Base-by-base conservation (phyloP, 2,888 invertebrate species). In the Sialis lutaria region DNA sequence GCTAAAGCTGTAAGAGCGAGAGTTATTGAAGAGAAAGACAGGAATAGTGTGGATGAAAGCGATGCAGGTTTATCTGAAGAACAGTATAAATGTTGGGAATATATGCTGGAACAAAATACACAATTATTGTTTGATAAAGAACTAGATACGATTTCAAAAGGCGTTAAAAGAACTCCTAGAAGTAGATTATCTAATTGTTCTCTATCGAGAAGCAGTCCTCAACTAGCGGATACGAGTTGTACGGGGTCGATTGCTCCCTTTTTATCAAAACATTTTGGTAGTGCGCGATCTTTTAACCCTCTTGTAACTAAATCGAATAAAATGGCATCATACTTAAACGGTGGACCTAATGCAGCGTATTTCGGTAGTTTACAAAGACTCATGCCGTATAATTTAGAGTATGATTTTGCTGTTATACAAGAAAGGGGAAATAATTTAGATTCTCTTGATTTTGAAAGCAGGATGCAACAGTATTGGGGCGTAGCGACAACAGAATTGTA, bases 1-100 rank as follows among this genome's bases (percentile, higher is more conserved):
- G 77, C 77, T 0, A 68, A 75, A 57, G 77, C 77, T 0, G 70
- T 79, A 39, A 63, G 77, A 31, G 76, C 77, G 0, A 64, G 73
- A 40, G 70, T 77, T n/a, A 80, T 81, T 55, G 75, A 75, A 62
- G 75, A 77, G 50, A 58, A 57, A 33, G 50, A 48, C 8, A 55
- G 54, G 13, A 56, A 55, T 35, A 67, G 73, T 58, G 64, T 77
- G 58, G 54, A 62, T 2, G 74, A 75, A 55, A 69, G 69, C 4
- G 74, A 73, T 59, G 74, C 70, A 1, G 73, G 68, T 6, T 69
- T 81, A 49, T 80, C 83, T 1, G 89, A 88, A 57, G 90, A 90
- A 60, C 89, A 89, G 59, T 88, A 87, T 58, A 84, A 88, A 60
- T 90, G 89, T 59, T 90, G 90, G 90, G 90, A 90, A 56, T 90